A percentile compares a stretch with the other conserved stretches of the same genome.
These are phyloP conservation scores for Cryptomyrus ogoouensis DNA, from an alignment of 2,113 vertebrate species.

Conservation along the genomic window DNA sequence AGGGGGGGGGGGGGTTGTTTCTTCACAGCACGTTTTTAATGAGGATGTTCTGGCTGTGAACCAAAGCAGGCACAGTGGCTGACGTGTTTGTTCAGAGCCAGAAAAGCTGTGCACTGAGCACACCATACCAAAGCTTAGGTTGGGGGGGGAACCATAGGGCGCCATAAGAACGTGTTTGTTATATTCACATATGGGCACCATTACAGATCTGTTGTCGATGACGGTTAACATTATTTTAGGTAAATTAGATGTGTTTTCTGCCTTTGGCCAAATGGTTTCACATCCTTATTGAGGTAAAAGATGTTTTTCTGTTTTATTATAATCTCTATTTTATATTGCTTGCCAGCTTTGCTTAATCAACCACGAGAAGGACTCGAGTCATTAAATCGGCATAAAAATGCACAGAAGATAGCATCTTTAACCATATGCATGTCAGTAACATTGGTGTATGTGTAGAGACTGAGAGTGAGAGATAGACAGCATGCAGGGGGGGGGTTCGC, in stretches of 20 bases:
- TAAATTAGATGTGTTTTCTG: background rate
- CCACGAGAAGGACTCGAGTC: background rate
- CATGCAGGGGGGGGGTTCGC: background rate
- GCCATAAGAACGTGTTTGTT: conserved; percentile 35
- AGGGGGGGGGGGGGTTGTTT: conserved; percentile 11
- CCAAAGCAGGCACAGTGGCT: conserved; percentile 32
- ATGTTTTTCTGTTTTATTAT: background rate
- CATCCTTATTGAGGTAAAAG: background rate
- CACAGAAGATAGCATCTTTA: background rate
- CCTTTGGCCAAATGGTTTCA: background rate
- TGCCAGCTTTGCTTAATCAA: background rate
- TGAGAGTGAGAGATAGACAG: background rate
- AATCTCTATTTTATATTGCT: background rate
- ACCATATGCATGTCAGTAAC: background rate
- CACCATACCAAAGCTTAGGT: background rate
- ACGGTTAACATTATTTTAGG: background rate
- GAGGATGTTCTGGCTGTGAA: conserved; percentile 33
- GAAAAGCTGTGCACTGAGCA: conserved; percentile 20
- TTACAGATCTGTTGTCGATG: background rate
- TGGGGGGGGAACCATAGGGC: conserved; percentile 2
- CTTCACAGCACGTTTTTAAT: conserved; percentile 29
- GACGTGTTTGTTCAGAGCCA: conserved; percentile 33
- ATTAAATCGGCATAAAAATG: background rate
- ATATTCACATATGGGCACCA: conserved; percentile 6
- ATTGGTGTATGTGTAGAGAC: background rate